Conservation (phyloP, 2,888 invertebrate species). For the Linnaemya tessellans region DNA sequence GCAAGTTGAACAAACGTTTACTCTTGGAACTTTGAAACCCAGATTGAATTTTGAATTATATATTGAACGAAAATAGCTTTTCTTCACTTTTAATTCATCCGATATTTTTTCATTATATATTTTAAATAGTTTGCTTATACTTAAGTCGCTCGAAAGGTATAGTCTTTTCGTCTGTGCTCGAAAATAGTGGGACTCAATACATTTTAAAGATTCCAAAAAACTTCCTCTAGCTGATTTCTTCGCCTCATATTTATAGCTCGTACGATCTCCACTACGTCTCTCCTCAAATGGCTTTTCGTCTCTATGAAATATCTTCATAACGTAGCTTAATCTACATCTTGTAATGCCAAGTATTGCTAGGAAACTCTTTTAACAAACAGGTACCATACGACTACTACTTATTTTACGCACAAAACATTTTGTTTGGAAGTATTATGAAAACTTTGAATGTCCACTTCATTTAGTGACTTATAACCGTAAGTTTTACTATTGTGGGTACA, state of each 20-base stretch:
- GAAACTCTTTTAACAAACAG: too few species aligned
- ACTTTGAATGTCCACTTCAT: constrained; percentile 13
- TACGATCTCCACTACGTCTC: constrained; percentile 4
- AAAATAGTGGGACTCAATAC: constrained; percentile 31
- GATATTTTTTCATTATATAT: constrained; percentile 25
- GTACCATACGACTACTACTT: constrained; percentile 23
- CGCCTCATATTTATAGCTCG: background rate
- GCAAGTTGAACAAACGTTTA: constrained; percentile 22
- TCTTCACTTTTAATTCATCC: constrained; percentile 29
- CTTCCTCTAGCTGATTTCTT: constrained; percentile 10
- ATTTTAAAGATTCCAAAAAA: constrained; percentile 15
- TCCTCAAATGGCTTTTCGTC: constrained; percentile 1
- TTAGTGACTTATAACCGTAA: constrained; percentile 28
- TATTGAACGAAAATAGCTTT: constrained; percentile 24
- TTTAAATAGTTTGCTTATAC: constrained; percentile 11
- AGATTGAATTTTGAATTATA: constrained; percentile 28
- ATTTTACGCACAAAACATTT: constrained; percentile 38
- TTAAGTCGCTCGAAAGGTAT: constrained; percentile 16
- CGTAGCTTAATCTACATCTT: constrained; percentile 15
- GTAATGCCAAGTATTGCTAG: constrained; percentile 10
- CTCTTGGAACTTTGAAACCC: constrained; percentile 12
- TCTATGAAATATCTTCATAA: constrained; percentile 28
- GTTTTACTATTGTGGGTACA: constrained; percentile 18
- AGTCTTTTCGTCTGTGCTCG: constrained; percentile 11
- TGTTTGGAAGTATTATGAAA: constrained; percentile 34